A percentile compares a stretch with the other conserved stretches of the same genome.
Conservation (phyloP, 2,797 vertebrate genomes). For the Astyanax mexicanus region DNA sequence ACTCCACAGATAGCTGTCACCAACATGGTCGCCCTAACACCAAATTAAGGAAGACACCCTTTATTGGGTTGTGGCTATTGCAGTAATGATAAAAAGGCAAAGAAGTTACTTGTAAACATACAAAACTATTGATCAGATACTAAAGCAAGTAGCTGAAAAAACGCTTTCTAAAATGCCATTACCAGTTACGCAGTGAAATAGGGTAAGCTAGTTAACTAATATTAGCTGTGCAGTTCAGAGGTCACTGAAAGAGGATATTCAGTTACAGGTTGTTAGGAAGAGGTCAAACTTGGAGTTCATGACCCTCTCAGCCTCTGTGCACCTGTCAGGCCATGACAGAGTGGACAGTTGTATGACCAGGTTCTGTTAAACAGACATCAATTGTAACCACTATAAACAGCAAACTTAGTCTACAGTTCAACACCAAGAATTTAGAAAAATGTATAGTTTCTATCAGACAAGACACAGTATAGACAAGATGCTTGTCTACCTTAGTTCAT, state of each 20-base stretch:
- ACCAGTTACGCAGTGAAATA: background rate
- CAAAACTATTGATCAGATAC: too few relatives aligned
- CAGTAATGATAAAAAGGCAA: too few relatives aligned
- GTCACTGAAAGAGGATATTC: background rate
- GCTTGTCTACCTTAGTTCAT: too few relatives aligned
- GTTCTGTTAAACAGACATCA: background rate
- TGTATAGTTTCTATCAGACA: background rate
- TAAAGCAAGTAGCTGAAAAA: too few relatives aligned
- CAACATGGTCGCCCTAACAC: too few relatives aligned
- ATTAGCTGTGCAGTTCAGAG: background rate
- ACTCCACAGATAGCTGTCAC: too few relatives aligned
- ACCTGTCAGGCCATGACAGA: background rate
- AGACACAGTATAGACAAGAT: too few relatives aligned
- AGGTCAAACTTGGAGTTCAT: background rate
- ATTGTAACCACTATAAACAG: background rate
- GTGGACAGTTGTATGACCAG: background rate
- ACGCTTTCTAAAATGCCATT: too few relatives aligned
- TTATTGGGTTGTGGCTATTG: too few relatives aligned
- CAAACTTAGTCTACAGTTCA: background rate
- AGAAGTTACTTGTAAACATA: too few relatives aligned
- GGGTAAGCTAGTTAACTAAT: too few relatives aligned
- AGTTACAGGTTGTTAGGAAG: background rate
- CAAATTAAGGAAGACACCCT: too few relatives aligned
- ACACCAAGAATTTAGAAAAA: background rate
- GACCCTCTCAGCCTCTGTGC: background rate